Evolutionary conservation across 2,797 vertebrate genomes (phyloP).

Genomic region (Clarias laeviceps): DNA sequence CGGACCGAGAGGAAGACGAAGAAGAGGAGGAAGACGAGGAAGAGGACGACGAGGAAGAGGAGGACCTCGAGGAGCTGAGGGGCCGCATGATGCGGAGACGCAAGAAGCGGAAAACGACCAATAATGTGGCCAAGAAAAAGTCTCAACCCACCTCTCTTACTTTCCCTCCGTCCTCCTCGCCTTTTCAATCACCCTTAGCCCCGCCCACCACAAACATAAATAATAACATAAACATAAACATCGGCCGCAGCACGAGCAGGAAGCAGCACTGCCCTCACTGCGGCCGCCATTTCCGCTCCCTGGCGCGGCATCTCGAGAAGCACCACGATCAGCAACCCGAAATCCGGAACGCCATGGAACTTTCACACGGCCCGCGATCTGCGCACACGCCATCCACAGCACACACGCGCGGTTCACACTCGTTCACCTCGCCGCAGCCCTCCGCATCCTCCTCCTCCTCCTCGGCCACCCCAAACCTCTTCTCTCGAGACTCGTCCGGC

Average conservation of each 20-base stretch:
- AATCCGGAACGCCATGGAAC: slow-evolving; percentile 77
- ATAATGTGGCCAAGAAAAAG: slow-evolving; percentile 69
- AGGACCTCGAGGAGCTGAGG: slow-evolving; percentile 76
- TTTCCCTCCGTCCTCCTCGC: slow-evolving; percentile 35
- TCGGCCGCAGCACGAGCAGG: slow-evolving; percentile 67
- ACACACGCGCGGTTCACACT: slow-evolving; percentile 47
- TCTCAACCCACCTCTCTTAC: slow-evolving; percentile 52
- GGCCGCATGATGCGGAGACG: slow-evolving; percentile 77
- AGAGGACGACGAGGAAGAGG: slow-evolving; percentile 75
- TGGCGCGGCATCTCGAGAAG: slow-evolving; percentile 80
- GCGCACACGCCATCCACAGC: slow-evolving; percentile 63
- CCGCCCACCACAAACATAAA: slow-evolving; percentile 80
- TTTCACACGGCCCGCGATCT: slow-evolving; percentile 59
- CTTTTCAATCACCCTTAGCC: slow-evolving; percentile 54
- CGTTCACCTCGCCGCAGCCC: slow-evolving; percentile 35
- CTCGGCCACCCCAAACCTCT: slow-evolving; percentile 60
- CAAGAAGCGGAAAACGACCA: slow-evolving; percentile 74
- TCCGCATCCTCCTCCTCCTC: slow-evolving; percentile 54
- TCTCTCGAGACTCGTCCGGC: slow-evolving; percentile 67
- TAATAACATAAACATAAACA: slow-evolving; percentile 82
- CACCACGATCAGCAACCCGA: slow-evolving; percentile 79
- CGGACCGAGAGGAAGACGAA: slow-evolving; percentile 78
- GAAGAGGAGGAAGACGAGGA: slow-evolving; percentile 79
- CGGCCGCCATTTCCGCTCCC: slow-evolving; percentile 77
- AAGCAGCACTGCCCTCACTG: slow-evolving; percentile 79